These are phyloP conservation scores for Halyomorpha halys DNA, from an alignment of 1,140 invertebrate species.

Conservation along the genomic window DNA sequence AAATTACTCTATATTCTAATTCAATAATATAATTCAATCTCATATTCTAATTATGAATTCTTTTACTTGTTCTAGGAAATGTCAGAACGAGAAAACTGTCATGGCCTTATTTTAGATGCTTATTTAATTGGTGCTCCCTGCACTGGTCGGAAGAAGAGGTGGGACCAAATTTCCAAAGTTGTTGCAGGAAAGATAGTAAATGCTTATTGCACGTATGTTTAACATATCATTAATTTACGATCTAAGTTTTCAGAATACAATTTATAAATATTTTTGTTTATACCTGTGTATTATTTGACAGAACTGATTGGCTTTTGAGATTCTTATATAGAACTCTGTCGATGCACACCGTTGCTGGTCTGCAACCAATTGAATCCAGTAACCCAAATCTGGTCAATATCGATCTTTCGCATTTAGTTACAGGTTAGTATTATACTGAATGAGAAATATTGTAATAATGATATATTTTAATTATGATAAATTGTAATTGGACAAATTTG, in stretches of 20 bases:
- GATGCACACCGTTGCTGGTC: slow-evolving; percentile 47
- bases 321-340: slow-evolving; percentile 56
- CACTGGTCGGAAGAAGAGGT: slow-evolving; percentile 42
- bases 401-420: slow-evolving; percentile 47
- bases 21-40: no score
- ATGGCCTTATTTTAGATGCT: slow-evolving; percentile 61
- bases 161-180: slow-evolving; percentile 45
- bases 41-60: no score
- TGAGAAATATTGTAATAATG: not conserved
- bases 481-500: not conserved
- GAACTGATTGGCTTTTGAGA: slow-evolving; percentile 55
- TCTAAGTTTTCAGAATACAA: not conserved
- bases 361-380: slow-evolving; percentile 45
- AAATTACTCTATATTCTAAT: no score
- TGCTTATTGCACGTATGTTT: slow-evolving; percentile 48
- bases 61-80: slow-evolving; percentile 38
- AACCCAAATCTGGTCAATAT: slow-evolving; percentile 48
- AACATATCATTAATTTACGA: not conserved
- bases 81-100: slow-evolving; percentile 40
- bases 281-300: slow-evolving; percentile 32
- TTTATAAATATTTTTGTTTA: slow-evolving; percentile 3
- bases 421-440: slow-evolving; percentile 31
- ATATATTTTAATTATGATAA: not conserved
- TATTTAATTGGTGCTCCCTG: slow-evolving; percentile 59
- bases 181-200: slow-evolving; percentile 55